Conservation (phyloP, 2,797 vertebrate genomes). For the Xiphophorus birchmanni region DNA sequence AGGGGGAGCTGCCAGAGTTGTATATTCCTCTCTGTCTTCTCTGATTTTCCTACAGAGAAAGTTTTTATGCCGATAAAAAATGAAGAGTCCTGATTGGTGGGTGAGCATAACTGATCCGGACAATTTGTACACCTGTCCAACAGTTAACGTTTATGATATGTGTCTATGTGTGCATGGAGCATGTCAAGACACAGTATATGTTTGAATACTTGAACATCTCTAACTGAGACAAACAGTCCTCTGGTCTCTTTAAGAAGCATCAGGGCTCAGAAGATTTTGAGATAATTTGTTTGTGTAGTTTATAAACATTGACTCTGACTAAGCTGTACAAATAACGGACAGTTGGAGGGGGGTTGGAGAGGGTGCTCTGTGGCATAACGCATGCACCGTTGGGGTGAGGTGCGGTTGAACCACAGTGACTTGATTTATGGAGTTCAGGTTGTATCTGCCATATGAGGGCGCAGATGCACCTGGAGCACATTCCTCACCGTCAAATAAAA, state of each 20-base stretch:
- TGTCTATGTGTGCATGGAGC: not conserved
- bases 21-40: slow-evolving; percentile 43
- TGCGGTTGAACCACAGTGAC: slow-evolving; percentile 13
- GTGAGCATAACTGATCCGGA: slow-evolving; percentile 34
- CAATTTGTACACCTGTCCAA: slow-evolving; percentile 56
- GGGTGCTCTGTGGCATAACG: not conserved
- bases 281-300: slow-evolving; percentile 10
- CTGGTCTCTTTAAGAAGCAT: slow-evolving; percentile 45
- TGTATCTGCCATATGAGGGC: slow-evolving; percentile 44
- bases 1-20: slow-evolving; percentile 50
- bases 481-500: slow-evolving; percentile 65
- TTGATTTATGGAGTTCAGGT: slow-evolving; percentile 63
- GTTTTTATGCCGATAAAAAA: slow-evolving; percentile 46
- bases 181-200: not conserved
- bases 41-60: slow-evolving; percentile 52
- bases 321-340: not conserved
- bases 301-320: slow-evolving; percentile 13
- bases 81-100: slow-evolving; percentile 44
- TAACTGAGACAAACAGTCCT: slow-evolving; percentile 20
- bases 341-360: too few relatives aligned
- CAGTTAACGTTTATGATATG: slow-evolving; percentile 31
- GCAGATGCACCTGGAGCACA: slow-evolving; percentile 54
- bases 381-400: slow-evolving; percentile 8
- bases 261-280: slow-evolving; percentile 22
- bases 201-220: slow-evolving; percentile 8